These are phyloP conservation scores for Fragum whitleyi DNA, from an alignment of 2,888 invertebrate species.

Conservation along the genomic window DNA sequence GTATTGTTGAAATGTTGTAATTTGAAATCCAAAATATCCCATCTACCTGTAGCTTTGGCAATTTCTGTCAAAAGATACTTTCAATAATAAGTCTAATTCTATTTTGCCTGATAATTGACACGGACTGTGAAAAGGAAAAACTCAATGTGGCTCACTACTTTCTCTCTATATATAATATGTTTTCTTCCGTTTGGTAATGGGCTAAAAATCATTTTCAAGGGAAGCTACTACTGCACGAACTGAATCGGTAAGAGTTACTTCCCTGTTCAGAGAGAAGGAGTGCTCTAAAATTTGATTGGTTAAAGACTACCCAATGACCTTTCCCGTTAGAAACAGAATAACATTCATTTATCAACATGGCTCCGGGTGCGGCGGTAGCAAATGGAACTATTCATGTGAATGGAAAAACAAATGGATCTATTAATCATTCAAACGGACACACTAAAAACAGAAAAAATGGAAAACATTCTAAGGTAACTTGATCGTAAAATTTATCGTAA, in stretches of 20 bases:
- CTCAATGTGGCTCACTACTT: too few species aligned
- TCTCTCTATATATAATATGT: too few species aligned
- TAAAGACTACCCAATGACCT: constrained; percentile 35
- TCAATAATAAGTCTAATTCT: too few species aligned
- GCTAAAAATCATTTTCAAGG: background rate
- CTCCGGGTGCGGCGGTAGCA: constrained; percentile 54
- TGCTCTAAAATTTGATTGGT: constrained; percentile 30
- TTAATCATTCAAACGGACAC: constrained; percentile 68
- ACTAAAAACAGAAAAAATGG: constrained; percentile 73
- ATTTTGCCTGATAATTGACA: too few species aligned
- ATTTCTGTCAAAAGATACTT: too few species aligned
- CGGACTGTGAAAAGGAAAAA: too few species aligned
- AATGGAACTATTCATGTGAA: constrained; percentile 59
- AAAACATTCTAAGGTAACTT: constrained; percentile 67
- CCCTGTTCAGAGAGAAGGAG: background rate
- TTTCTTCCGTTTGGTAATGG: too few species aligned
- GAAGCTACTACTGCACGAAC: background rate
- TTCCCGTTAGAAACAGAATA: constrained; percentile 39
- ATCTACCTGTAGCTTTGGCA: too few species aligned
- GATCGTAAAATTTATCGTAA: background rate
- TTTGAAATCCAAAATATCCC: too few species aligned
- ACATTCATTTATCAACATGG: constrained; percentile 59
- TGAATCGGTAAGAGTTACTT: background rate
- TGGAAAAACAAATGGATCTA: constrained; percentile 67
- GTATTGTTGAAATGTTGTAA: too few species aligned